phyloP scores from a whole-genome alignment of 1,140 invertebrate genomes.

The Drosophila setifemur region DNA sequence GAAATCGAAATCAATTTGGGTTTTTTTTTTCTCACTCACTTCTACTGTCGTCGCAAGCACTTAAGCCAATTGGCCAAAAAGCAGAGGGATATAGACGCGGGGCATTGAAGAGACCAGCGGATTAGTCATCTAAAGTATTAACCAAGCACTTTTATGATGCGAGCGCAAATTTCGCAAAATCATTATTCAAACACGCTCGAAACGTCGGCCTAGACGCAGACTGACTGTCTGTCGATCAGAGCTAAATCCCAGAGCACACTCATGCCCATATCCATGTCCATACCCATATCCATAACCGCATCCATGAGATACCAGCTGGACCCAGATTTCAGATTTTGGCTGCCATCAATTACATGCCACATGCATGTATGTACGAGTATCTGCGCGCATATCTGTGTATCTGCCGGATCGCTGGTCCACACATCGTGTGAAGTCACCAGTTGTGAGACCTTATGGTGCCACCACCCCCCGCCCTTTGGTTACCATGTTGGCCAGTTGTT shows the following conservation, averaged over 20 bases:
- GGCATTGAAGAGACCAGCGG: slow-evolving; percentile 38
- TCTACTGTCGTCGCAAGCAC: slow-evolving; percentile 26
- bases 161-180: slow-evolving; percentile 37
- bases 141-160: slow-evolving; percentile 27
- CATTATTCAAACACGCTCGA: slow-evolving; percentile 5
- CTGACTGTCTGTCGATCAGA: neutral
- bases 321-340: neutral
- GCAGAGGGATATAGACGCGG: slow-evolving; percentile 19
- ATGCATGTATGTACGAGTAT: too few species aligned
- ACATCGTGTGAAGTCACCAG: slow-evolving; percentile 61
- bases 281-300: slow-evolving; percentile 18
- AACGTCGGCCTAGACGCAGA: slow-evolving; percentile 54
- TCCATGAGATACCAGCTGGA: slow-evolving; percentile 29
- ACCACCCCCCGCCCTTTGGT: neutral
- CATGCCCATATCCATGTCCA: neutral
- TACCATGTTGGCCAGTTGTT: slow-evolving; percentile 1
- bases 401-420: slow-evolving; percentile 43
- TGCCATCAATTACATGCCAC: slow-evolving; percentile 10
- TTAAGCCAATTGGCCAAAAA: slow-evolving; percentile 33
- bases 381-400: neutral
- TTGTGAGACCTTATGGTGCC: slow-evolving; percentile 55
- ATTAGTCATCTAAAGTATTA: slow-evolving; percentile 42
- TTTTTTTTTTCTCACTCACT: slow-evolving; percentile 23
- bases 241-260: slow-evolving; percentile 6
- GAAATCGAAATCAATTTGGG: slow-evolving; percentile 53